Percentiles rank a stretch among this genome's conserved stretches.
phyloP scores from a whole-genome alignment of 2,113 vertebrate genomes.

The Callithrix jacchus region DNA sequence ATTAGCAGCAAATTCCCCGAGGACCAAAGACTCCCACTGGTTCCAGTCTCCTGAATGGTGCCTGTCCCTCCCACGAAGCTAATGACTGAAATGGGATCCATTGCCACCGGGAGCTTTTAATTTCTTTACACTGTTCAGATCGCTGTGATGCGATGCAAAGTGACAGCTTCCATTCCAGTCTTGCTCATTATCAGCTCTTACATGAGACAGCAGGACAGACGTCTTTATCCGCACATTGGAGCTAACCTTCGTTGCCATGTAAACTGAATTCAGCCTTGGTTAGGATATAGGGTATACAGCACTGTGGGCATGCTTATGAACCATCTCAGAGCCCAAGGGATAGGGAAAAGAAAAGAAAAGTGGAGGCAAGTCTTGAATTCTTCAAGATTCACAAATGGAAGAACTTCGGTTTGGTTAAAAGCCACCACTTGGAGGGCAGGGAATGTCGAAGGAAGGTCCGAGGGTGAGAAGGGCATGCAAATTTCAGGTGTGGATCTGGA shows the following conservation, averaged over 20 bases:
- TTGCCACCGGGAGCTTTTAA: slow-evolving; percentile 88
- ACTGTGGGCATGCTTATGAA: slow-evolving; percentile 54
- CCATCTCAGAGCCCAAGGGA: slow-evolving; percentile 43
- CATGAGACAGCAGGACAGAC: slow-evolving; percentile 6
- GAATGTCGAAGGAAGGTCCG: background rate
- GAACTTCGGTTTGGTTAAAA: background rate
- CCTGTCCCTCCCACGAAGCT: slow-evolving; percentile 81
- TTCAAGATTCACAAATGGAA: background rate
- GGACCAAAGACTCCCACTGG: slow-evolving; percentile 81
- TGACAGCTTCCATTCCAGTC: slow-evolving; percentile 84
- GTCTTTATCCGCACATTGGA: slow-evolving; percentile 45
- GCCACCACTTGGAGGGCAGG: background rate
- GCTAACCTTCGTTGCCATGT: background rate
- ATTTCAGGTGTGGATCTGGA: background rate
- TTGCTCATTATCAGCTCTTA: slow-evolving; percentile 84
- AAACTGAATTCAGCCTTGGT: slow-evolving; percentile 61
- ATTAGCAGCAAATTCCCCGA: slow-evolving; percentile 84
- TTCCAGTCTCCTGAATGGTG: slow-evolving; percentile 85
- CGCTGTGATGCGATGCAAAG: slow-evolving; percentile 82
- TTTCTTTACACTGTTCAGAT: slow-evolving; percentile 87
- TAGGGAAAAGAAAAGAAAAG: background rate
- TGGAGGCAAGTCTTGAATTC: background rate
- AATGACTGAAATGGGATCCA: slow-evolving; percentile 87
- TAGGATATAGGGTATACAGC: slow-evolving; percentile 40
- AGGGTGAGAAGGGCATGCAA: background rate